Conservation (phyloP, 2,888 invertebrate species). For the Habrosyne pyritoides region DNA sequence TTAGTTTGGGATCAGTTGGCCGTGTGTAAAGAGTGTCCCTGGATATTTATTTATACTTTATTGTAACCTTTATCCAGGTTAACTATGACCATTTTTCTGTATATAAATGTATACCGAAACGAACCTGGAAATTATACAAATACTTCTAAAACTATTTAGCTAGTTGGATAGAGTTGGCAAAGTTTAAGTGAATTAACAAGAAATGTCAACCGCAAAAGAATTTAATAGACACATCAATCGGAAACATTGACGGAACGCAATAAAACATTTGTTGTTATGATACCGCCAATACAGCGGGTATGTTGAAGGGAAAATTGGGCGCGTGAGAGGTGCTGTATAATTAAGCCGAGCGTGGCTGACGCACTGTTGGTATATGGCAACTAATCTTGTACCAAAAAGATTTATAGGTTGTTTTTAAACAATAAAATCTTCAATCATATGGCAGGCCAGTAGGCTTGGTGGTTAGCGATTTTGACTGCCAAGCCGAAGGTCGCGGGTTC, state of each 20-base stretch:
- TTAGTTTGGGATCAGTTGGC: no score
- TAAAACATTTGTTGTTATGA: slow-evolving; percentile 52
- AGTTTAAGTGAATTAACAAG: slow-evolving; percentile 12
- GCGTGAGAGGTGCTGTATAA: background rate
- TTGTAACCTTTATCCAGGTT: background rate
- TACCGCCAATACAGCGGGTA: slow-evolving; percentile 38
- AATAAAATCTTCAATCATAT: no score
- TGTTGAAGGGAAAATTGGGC: slow-evolving; percentile 20
- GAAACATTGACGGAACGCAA: slow-evolving; percentile 45
- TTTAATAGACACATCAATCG: slow-evolving; percentile 67
- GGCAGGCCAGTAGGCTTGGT: no score
- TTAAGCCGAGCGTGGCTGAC: no score
- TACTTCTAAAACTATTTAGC: background rate
- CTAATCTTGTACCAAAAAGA: no score
- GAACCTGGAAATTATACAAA: slow-evolving; percentile 24
- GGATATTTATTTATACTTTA: no score
- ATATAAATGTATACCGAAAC: slow-evolving; percentile 41
- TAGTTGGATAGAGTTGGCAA: slow-evolving; percentile 6
- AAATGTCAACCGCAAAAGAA: slow-evolving; percentile 51
- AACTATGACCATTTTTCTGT: slow-evolving; percentile 19
- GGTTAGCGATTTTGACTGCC: no score
- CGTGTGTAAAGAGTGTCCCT: no score
- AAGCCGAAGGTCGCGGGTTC: no score
- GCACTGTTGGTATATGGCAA: no score
- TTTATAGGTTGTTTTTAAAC: no score